These are phyloP conservation scores for Palaemon carinicauda DNA, from an alignment of 1,140 invertebrate species.

Conservation along the genomic window DNA sequence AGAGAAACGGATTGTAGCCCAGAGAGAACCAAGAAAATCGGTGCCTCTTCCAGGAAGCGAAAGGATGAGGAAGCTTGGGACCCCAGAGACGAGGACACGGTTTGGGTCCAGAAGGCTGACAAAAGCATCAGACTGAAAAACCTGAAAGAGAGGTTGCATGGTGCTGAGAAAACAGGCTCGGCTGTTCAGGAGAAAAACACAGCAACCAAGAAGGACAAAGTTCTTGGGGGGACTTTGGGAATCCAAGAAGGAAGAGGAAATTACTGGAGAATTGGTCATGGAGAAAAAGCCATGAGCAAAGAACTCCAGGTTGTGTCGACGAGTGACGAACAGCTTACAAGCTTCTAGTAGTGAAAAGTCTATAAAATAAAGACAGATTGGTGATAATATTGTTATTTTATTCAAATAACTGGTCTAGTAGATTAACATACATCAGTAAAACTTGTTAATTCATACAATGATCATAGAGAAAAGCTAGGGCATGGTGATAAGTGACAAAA, in stretches of 20 bases:
- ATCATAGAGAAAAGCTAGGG: no score
- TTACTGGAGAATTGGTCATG: slow-evolving; percentile 44
- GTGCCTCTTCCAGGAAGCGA: neutral
- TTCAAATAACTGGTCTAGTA: no score
- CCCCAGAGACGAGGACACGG: slow-evolving; percentile 37
- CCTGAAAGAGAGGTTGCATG: slow-evolving; percentile 28
- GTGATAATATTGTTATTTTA: no score
- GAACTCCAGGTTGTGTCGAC: slow-evolving; percentile 38
- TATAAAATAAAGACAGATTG: no score
- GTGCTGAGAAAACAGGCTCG: slow-evolving; percentile 10
- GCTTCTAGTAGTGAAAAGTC: neutral
- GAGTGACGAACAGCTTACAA: slow-evolving; percentile 29
- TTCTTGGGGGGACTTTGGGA: neutral
- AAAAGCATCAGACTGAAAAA: slow-evolving; percentile 30
- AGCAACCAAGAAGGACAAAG: neutral
- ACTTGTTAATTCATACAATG: no score
- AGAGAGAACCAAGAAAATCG: slow-evolving; percentile 11
- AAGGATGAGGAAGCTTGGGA: slow-evolving; percentile 39
- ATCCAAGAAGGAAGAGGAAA: neutral
- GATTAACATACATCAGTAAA: no score
- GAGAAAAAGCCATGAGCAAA: slow-evolving; percentile 21
- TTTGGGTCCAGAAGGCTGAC: slow-evolving; percentile 28
- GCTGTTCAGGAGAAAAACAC: neutral
- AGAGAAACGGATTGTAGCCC: neutral
- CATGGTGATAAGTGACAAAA: neutral